phyloP scores from a whole-genome alignment of 2,888 invertebrate species.

The Selenia dentaria region DNA sequence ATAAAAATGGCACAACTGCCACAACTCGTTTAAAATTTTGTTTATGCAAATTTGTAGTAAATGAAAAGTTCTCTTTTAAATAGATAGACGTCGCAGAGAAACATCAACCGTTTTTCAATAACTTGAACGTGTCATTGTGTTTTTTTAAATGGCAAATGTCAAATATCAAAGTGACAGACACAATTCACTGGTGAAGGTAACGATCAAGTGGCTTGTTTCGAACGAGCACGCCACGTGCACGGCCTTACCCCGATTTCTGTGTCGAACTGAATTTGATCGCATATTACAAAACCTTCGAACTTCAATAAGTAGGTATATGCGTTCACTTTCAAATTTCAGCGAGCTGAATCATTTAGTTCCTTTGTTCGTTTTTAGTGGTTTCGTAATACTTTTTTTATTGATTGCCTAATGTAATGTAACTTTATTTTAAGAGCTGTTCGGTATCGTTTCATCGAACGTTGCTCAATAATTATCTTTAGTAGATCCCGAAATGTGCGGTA shows the following conservation, averaged over 20 bases:
- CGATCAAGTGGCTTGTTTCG: slow-evolving; percentile 45
- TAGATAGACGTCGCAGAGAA: slow-evolving; percentile 17
- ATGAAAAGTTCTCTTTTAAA: slow-evolving; percentile 1
- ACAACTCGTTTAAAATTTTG: slow-evolving; percentile 11
- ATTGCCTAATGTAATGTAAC: slow-evolving; percentile 7
- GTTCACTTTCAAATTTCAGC: slow-evolving; percentile 55
- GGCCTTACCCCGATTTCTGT: slow-evolving; percentile 66
- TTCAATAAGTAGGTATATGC: slow-evolving; percentile 38
- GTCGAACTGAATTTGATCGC: slow-evolving; percentile 55
- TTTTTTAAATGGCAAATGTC: slow-evolving; percentile 41
- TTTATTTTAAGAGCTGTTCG: not conserved
- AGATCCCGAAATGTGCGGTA: slow-evolving; percentile 39
- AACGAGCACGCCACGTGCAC: slow-evolving; percentile 49
- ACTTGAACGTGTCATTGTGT: slow-evolving; percentile 31
- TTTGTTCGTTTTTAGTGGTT: slow-evolving; percentile 21
- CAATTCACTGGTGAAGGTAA: slow-evolving; percentile 49
- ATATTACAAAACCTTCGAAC: slow-evolving; percentile 57
- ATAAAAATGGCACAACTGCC: slow-evolving; percentile 34
- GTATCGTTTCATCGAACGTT: slow-evolving; percentile 2
- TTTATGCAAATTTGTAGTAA: slow-evolving; percentile 12
- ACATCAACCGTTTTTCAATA: slow-evolving; percentile 1
- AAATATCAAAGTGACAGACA: slow-evolving; percentile 41
- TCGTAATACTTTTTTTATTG: slow-evolving; percentile 13
- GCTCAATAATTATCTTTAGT: not conserved
- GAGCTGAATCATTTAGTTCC: slow-evolving; percentile 26